These are phyloP conservation scores for Penaeus japonicus DNA, from an alignment of 1,140 invertebrate species.

Conservation along the genomic window DNA sequence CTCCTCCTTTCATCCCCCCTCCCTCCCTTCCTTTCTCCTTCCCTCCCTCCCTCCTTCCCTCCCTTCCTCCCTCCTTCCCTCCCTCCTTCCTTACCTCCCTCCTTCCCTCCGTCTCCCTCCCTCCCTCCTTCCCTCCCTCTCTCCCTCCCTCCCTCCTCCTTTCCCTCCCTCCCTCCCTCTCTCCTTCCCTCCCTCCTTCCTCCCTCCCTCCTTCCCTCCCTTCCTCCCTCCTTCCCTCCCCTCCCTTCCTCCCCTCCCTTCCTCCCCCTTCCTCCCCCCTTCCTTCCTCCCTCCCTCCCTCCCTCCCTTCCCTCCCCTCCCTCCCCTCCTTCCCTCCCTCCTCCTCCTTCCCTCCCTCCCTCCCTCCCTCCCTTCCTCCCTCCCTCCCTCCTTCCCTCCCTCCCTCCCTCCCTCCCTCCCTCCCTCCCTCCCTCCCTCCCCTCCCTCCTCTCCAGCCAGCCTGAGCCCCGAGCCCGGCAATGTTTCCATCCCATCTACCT, in stretches of 20 bases:
- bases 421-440: background rate
- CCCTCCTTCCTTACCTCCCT: too few relatives aligned
- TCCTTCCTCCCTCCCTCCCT: background rate
- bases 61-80: background rate
- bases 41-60: background rate
- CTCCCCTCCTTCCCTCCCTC: background rate
- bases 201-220: too few relatives aligned
- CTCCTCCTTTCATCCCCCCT: background rate
- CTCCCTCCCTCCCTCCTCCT: background rate
- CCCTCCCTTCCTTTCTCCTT: background rate
- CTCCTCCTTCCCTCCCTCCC: background rate
- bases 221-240: too few relatives aligned
- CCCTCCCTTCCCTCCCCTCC: background rate
- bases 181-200: background rate
- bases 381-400: background rate
- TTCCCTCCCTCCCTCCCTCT: background rate
- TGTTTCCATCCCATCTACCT: conserved; percentile 22
- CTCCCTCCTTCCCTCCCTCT: background rate
- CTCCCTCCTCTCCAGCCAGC: background rate
- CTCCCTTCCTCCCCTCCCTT: background rate
- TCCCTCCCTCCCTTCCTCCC: background rate
- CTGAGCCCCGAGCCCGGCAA: background rate
- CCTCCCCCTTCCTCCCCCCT: background rate
- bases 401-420: background rate
- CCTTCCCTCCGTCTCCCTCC: background rate